Evolutionary conservation across 2,888 invertebrate species (phyloP).

Genomic region (Erebia epiphron): DNA sequence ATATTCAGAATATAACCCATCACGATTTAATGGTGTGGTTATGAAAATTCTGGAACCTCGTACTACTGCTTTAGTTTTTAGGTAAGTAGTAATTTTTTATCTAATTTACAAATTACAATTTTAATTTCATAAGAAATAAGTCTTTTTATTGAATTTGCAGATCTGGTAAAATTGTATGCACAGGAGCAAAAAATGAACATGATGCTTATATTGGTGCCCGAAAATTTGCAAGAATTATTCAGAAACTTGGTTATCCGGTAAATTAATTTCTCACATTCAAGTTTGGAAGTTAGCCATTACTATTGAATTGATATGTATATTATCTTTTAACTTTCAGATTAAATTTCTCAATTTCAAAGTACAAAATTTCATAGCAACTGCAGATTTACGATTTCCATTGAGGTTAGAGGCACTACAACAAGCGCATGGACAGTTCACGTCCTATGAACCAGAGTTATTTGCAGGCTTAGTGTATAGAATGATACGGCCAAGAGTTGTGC

Average conservation of each 20-base stretch:
- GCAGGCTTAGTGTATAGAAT: slow-evolving; percentile 99
- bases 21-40: slow-evolving; percentile 91
- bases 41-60: slow-evolving; percentile 92
- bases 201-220: slow-evolving; percentile 90
- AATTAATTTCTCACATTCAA: slow-evolving; percentile 34
- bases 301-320: neutral
- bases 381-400: slow-evolving; percentile 88
- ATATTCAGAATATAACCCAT: slow-evolving; percentile 92
- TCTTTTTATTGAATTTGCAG: slow-evolving; percentile 63
- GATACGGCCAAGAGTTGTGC: slow-evolving; percentile 97
- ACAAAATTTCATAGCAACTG: slow-evolving; percentile 90
- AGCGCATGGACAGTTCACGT: slow-evolving; percentile 89
- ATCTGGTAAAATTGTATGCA: slow-evolving; percentile 93
- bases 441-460: slow-evolving; percentile 99
- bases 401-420: slow-evolving; percentile 88
- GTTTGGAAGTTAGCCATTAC: neutral
- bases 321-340: slow-evolving; percentile 65
- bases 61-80: slow-evolving; percentile 87
- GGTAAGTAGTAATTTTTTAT: slow-evolving; percentile 47
- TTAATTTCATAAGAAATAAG: neutral
- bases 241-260: slow-evolving; percentile 90
- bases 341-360: slow-evolving; percentile 90
- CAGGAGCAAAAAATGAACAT: slow-evolving; percentile 91
- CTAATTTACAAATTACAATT: too few species aligned
- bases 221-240: slow-evolving; percentile 92